Conservation (phyloP, 2,888 invertebrate species). For the Drosophila nigricruria region DNA sequence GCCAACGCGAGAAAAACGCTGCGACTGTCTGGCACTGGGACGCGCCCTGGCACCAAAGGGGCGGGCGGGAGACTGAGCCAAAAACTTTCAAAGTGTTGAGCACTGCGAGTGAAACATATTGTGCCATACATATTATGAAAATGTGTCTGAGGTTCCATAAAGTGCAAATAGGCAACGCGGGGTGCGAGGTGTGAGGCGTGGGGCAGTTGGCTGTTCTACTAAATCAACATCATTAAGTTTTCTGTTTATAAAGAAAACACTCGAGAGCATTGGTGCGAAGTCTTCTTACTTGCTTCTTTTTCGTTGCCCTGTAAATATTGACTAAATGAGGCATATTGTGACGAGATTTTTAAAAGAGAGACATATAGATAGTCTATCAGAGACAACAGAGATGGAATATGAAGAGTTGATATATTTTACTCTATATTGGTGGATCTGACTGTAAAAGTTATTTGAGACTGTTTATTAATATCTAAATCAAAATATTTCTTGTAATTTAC, state of each 20-base stretch:
- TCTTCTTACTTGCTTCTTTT: conserved; percentile 21
- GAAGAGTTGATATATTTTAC: too few relatives aligned
- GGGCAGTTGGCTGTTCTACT: conserved; percentile 62
- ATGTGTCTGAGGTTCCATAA: conserved; percentile 44
- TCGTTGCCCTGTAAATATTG: background rate
- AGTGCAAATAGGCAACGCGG: conserved; percentile 8
- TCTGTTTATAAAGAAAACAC: conserved; percentile 82
- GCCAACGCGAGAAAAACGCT: conserved; percentile 27
- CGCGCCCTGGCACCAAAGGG: background rate
- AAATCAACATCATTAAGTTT: conserved; percentile 82
- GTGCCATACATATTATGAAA: conserved; percentile 66
- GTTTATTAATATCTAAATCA: too few relatives aligned
- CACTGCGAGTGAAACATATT: conserved; percentile 59
- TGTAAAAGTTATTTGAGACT: too few relatives aligned
- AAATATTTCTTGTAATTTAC: background rate
- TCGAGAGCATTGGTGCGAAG: conserved; percentile 61
- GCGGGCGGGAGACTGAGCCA: conserved; percentile 4
- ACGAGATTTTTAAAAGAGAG: background rate
- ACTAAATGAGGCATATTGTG: conserved; percentile 1
- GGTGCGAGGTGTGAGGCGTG: background rate
- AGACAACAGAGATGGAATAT: too few relatives aligned
- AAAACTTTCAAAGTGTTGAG: conserved; percentile 66
- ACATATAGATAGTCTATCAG: too few relatives aligned
- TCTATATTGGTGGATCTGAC: too few relatives aligned
- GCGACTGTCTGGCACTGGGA: conserved; percentile 11